Conservation (phyloP, 1,140 invertebrate species). For the Agrypnia vestita region DNA sequence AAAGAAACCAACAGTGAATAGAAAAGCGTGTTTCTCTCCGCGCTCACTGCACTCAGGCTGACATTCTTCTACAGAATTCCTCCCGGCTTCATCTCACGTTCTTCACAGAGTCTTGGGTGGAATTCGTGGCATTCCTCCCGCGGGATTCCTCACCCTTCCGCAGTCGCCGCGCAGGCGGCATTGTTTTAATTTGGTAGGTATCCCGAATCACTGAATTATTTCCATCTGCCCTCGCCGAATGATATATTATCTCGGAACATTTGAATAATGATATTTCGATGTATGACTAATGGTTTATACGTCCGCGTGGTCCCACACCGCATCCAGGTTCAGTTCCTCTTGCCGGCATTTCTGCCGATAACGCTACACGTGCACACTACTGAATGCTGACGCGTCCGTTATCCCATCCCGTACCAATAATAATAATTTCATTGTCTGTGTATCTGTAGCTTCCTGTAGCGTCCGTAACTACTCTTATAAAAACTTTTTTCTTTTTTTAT, state of each 20-base stretch:
- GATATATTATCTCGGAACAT: slow-evolving; percentile 57
- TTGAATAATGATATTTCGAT: slow-evolving; percentile 61
- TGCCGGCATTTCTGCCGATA: not conserved
- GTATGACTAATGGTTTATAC: slow-evolving; percentile 57
- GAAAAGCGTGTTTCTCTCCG: no score
- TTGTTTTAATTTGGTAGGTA: slow-evolving; percentile 54
- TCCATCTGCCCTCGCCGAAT: slow-evolving; percentile 54
- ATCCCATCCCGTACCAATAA: no score
- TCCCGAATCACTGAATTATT: slow-evolving; percentile 54
- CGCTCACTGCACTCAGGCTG: not conserved
- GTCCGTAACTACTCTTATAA: no score
- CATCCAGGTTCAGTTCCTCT: not conserved
- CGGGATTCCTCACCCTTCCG: not conserved
- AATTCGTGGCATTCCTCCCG: slow-evolving; percentile 31
- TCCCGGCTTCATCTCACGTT: not conserved
- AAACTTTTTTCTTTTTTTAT: no score
- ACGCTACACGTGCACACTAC: not conserved
- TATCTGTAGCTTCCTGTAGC: no score
- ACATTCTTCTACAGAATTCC: slow-evolving; percentile 10
- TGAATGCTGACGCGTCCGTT: not conserved
- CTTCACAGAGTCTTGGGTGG: not conserved
- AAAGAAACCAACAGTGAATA: no score
- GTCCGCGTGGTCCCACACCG: not conserved
- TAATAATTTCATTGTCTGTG: no score
- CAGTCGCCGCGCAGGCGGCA: not conserved